A percentile compares a stretch with the other conserved stretches of the same genome.
phyloP scores from a whole-genome alignment of 2,888 invertebrate species.

The Zhuqinia jingwanae region DNA sequence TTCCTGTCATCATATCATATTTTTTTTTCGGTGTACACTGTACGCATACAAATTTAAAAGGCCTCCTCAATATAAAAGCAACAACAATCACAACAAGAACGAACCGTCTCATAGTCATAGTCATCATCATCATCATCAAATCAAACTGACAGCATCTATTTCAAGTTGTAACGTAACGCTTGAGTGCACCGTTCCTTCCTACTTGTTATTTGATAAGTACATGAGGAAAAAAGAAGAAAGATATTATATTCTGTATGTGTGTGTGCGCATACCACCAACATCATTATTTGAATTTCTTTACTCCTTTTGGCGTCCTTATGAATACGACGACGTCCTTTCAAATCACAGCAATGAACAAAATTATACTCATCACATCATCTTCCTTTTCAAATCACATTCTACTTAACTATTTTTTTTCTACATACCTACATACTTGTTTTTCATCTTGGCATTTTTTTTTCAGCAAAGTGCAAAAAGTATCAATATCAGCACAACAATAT shows the following conservation, averaged over 20 bases:
- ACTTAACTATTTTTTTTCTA: not conserved
- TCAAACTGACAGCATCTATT: constrained; percentile 3
- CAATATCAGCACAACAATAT: not conserved
- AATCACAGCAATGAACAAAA: too few relatives aligned
- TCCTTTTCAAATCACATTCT: not conserved
- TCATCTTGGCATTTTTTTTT: not conserved
- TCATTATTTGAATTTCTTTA: too few relatives aligned
- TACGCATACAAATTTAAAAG: too few relatives aligned
- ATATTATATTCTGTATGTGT: not conserved
- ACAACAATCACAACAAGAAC: too few relatives aligned
- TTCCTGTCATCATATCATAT: too few relatives aligned
- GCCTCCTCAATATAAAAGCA: too few relatives aligned
- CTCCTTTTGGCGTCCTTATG: too few relatives aligned
- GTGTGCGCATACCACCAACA: too few relatives aligned
- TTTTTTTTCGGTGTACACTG: too few relatives aligned
- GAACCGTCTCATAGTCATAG: too few relatives aligned
- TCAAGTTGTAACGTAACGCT: constrained; percentile 20
- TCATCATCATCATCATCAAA: not conserved
- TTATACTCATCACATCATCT: not conserved
- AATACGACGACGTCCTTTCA: not conserved
- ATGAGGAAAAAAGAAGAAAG: not conserved
- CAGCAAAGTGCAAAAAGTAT: not conserved
- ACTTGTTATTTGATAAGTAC: constrained; percentile 8
- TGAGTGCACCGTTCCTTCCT: constrained; percentile 29
- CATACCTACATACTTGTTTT: not conserved